Conservation (phyloP, 1,140 invertebrate species). For the Portunus trituberculatus region DNA sequence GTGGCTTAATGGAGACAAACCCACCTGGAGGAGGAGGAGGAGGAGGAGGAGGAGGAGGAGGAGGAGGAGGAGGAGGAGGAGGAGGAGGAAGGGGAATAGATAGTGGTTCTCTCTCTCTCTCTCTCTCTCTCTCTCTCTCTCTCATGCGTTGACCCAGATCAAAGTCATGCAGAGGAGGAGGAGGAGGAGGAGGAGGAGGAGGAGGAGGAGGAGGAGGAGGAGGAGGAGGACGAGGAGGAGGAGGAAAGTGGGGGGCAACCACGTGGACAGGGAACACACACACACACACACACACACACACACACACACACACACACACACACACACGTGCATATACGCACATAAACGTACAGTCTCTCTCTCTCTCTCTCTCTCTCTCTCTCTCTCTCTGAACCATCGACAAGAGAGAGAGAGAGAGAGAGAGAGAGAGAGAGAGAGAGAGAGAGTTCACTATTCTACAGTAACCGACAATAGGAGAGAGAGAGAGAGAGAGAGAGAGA, state of each 20-base stretch:
- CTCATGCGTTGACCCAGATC: neutral
- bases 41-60: neutral
- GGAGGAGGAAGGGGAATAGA: neutral
- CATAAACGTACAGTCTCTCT: too few species aligned
- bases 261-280: neutral
- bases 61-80: neutral
- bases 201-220: constrained; percentile 14
- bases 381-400: too few species aligned
- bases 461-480: too few species aligned
- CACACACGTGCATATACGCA: neutral
- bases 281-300: too few species aligned
- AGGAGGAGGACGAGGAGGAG: neutral
- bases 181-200: neutral
- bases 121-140: constrained; percentile 2
- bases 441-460: too few species aligned
- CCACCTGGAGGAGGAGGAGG: too few species aligned
- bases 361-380: too few species aligned
- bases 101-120: neutral
- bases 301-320: neutral
- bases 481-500: neutral
- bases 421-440: too few species aligned
- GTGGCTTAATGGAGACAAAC: neutral
- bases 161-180: neutral
- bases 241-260: neutral
- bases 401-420: too few species aligned